A percentile compares a stretch with the other conserved stretches of the same genome.
Evolutionary conservation across 2,888 invertebrate genomes (phyloP).

Genomic region (Mechanitis mazaeus): DNA sequence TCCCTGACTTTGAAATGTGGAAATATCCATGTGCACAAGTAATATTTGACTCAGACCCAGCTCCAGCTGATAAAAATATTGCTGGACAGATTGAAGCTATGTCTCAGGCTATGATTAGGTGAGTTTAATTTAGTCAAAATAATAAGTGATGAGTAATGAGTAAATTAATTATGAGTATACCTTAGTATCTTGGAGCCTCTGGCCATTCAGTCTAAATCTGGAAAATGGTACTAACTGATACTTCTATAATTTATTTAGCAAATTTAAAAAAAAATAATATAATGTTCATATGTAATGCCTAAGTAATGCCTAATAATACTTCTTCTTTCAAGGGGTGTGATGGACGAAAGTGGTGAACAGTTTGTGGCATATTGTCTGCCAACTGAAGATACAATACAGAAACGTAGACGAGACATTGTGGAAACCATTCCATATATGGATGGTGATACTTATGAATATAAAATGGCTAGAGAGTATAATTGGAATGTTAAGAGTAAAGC

Average conservation of each 20-base stretch:
- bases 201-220: not conserved
- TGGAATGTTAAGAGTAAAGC: constrained; percentile 99
- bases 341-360: constrained; percentile 99
- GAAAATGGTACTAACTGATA: too few relatives aligned
- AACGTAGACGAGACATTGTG: constrained; percentile 88
- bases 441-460: constrained; percentile 96
- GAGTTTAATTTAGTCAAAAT: constrained; percentile 27
- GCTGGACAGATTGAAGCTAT: constrained; percentile 96
- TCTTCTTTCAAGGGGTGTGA: constrained; percentile 88
- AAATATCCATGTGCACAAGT: constrained; percentile 98
- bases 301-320: not conserved
- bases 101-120: constrained; percentile 99
- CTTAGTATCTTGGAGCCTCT: too few relatives aligned
- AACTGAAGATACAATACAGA: constrained; percentile 92
- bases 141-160: too few relatives aligned
- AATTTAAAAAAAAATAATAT: too few relatives aligned
- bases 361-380: constrained; percentile 99
- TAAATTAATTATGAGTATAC: too few relatives aligned
- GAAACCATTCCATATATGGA: constrained; percentile 88
- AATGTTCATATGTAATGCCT: too few relatives aligned
- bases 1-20: constrained; percentile 98
- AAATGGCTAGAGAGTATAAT: constrained; percentile 98
- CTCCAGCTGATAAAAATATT: constrained; percentile 90
- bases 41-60: constrained; percentile 98
- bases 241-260: too few relatives aligned